These are phyloP conservation scores for Panthera leo DNA, from an alignment of 2,113 vertebrate species.

Conservation along the genomic window DNA sequence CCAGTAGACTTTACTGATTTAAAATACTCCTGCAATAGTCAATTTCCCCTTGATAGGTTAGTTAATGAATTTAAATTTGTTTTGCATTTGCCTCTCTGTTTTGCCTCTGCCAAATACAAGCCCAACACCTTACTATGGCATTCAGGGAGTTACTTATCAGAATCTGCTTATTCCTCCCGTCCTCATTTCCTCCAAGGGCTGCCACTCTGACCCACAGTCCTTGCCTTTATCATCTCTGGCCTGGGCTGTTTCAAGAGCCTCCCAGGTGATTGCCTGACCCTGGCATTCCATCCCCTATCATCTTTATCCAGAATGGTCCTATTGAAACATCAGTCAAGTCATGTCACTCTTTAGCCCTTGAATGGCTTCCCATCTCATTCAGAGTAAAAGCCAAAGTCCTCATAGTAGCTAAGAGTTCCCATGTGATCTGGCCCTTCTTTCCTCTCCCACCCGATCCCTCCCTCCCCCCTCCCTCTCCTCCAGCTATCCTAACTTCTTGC, in stretches of 20 bases:
- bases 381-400: not conserved
- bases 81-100: slow-evolving; percentile 7
- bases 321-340: not conserved
- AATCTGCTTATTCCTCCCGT: not conserved
- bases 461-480: not conserved
- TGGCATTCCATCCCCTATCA: not conserved
- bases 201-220: not conserved
- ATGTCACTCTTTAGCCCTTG: not conserved
- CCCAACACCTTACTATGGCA: not conserved
- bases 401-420: not conserved
- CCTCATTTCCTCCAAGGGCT: not conserved
- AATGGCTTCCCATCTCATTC: not conserved
- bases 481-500: not conserved
- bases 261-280: not conserved
- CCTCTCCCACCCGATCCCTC: not conserved
- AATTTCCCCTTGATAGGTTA: not conserved
- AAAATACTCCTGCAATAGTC: not conserved
- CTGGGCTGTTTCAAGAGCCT: not conserved
- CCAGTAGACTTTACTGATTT: not conserved
- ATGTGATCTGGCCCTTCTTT: not conserved
- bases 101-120: not conserved
- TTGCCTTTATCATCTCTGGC: not conserved
- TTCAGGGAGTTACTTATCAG: not conserved
- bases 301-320: not conserved
- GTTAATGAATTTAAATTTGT: not conserved